Conservation (phyloP, 2,888 invertebrate genomes). For the Polydrusus tereticollis region DNA sequence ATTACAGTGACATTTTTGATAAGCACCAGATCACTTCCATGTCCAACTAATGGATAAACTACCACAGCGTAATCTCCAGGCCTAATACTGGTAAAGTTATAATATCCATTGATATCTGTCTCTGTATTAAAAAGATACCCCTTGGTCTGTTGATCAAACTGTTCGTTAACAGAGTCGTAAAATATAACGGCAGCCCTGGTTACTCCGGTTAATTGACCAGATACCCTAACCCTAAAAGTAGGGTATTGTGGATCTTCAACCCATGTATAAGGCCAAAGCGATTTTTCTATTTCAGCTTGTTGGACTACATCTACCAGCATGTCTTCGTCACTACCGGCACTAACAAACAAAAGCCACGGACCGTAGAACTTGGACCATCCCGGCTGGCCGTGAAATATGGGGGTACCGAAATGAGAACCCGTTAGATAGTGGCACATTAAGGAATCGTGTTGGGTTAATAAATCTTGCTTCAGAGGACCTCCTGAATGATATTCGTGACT, state of each 20-base stretch:
- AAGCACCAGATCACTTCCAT: slow-evolving; percentile 20
- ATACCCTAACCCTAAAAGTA: not conserved
- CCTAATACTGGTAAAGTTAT: slow-evolving; percentile 1
- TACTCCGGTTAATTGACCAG: slow-evolving; percentile 4
- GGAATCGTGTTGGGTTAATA: slow-evolving; percentile 14
- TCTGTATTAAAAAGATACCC: slow-evolving; percentile 23
- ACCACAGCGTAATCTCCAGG: slow-evolving; percentile 22
- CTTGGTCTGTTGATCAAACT: slow-evolving; percentile 18
- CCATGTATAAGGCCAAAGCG: slow-evolving; percentile 11
- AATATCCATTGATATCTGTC: slow-evolving; percentile 16
- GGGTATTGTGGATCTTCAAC: slow-evolving; percentile 13
- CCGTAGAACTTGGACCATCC: slow-evolving; percentile 24
- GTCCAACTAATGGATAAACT: slow-evolving; percentile 23
- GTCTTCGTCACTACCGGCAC: slow-evolving; percentile 2
- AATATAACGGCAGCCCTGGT: not conserved
- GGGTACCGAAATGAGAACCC: slow-evolving; percentile 5
- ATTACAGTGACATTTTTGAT: slow-evolving; percentile 9
- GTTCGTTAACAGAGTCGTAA: slow-evolving; percentile 1
- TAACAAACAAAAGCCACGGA: slow-evolving; percentile 13
- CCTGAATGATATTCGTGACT: slow-evolving; percentile 18
- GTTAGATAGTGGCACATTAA: slow-evolving; percentile 22
- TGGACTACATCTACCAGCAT: not conserved
- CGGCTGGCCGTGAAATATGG: not conserved
- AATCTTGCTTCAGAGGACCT: slow-evolving; percentile 26
- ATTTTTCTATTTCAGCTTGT: slow-evolving; percentile 9